Base-by-base conservation (phyloP, 2,797 vertebrate species). In the Hybognathus amarus region DNA sequence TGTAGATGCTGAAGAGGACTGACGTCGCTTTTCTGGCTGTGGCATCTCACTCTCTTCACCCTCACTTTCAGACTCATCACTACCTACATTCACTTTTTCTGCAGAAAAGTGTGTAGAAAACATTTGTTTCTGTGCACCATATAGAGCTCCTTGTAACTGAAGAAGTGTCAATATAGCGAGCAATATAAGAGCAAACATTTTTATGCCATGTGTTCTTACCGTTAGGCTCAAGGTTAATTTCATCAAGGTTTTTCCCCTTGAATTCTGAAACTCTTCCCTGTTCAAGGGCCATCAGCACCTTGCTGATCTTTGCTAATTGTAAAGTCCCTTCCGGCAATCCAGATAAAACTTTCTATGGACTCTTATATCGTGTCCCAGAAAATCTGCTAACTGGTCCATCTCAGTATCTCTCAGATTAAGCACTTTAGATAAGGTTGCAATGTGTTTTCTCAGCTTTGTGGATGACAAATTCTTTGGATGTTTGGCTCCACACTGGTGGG, bases 231-330 rank as follows among this genome's bases (percentile, higher is more conserved):
- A 40, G 10, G 38, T 69, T n/a, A 7, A 69, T 68, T 22, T 68
- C 20, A 13, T 69, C 22, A 45, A 42, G 5, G 22, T 24, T 45
- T 45, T 70, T 42, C n/a, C 42, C 68, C 42, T 70, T 70, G 6
- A 70, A 70, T 15, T 45, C 13, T 15, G 42, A 70, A 2, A 30
- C n/a, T 24, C 13, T 71, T 71, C 42, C 42, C 15, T 71, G 42
- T 27, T 71, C 13, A 45, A 30, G 40, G 15, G 69, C 69, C 42
- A 71, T 71, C 40, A 71, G 24, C 40, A 71, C 69, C 24, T 71
- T 71, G 18, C 70, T 52, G 24, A 73, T 73, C 30, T 73, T 73
- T 33, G 70, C 27, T 5, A 74, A 30, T 50, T 52, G 70, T 33
- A 30, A 47, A 2, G 5, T 73, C 8, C 69, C 45, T 50, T 71